Percentiles rank a stretch among this genome's conserved stretches.
Evolutionary conservation across 2,113 vertebrate genomes (phyloP).

Genomic region (Nanorana parkeri): DNA sequence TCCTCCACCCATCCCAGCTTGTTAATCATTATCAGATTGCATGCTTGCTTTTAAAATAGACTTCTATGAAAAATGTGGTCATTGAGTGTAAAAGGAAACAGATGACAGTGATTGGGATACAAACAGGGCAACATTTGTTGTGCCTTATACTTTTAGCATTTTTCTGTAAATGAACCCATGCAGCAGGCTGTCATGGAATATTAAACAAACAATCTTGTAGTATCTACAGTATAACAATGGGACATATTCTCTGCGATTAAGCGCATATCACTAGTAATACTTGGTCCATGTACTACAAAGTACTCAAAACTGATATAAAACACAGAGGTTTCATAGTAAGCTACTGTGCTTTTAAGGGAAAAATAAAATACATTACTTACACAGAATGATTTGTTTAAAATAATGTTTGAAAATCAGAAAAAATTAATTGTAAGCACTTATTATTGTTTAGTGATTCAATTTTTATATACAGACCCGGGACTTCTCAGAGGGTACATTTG

Average conservation of each 20-base stretch:
- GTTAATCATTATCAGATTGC: conserved; percentile 48
- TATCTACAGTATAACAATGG: not conserved
- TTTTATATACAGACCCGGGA: too few species aligned
- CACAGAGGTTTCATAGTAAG: too few species aligned
- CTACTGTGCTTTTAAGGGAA: too few species aligned
- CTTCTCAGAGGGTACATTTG: too few species aligned
- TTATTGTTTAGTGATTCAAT: too few species aligned
- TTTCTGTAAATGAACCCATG: not conserved
- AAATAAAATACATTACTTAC: too few species aligned
- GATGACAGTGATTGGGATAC: conserved; percentile 39
- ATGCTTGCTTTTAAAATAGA: conserved; percentile 39
- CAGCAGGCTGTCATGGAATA: not conserved
- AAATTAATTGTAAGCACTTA: too few species aligned
- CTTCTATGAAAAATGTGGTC: conserved; percentile 9
- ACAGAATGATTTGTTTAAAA: too few species aligned
- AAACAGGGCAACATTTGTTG: conserved; percentile 19
- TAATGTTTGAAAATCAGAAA: too few species aligned
- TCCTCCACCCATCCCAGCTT: conserved; percentile 41
- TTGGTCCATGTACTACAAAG: too few species aligned
- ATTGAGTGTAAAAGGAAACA: conserved; percentile 48
- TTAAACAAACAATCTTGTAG: not conserved
- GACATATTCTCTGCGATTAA: not conserved
- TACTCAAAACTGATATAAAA: too few species aligned
- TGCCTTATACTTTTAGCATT: not conserved
- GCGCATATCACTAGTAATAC: too few species aligned